Evolutionary conservation across 2,113 vertebrate genomes (phyloP), one percentile per base, ranked within the genome.

Genomic region (Neodon shergylaensis): DNA sequence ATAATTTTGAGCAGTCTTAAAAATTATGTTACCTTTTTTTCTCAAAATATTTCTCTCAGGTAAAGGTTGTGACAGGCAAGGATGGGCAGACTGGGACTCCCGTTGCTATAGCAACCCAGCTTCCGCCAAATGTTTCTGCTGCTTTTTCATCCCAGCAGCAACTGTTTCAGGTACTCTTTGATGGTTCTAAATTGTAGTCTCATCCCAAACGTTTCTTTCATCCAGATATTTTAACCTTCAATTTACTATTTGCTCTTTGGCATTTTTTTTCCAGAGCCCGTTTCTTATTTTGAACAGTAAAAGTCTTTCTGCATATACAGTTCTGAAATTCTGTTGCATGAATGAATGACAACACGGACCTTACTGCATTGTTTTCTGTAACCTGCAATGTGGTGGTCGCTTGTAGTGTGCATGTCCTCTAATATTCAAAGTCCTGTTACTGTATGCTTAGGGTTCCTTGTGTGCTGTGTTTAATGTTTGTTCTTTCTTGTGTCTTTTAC

Each of bases 61-160:
- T 99, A 97, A 99, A 99, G 98, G 99, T 99, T 98, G 99, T 98
- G 98, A 99, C 99, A 97, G 99, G 99, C 98, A 99, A 99, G 98
- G 99, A 99, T 98, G 99, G 99, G 96, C 99, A 99, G 98, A 99
- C 99, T 97, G 99, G 99, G 96, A 99, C 99, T 95, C 99, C 99
- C 39, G 99, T 99, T 99, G 99, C 99, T 98, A 99, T 99, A 98
- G 98, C 99, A 98, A 99, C 99, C 97, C 99, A 99, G 98, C 99
- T 99, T 98, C 99, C 99, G 96, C 98, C 99, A 97, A 99, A 99
- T 98, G 99, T 99, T 98, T 99, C 99, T 97, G 99, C 99, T 98
- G 99, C 99, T 94, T 99, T 99, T 98, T 99, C 99, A 97, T 94
- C 98, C 94, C 99, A 98, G 98, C 98, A 98, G 98, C 98, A 98